Evolutionary conservation across 2,888 invertebrate species (phyloP).

Genomic region (Hirtodrosophila histrioides): DNA sequence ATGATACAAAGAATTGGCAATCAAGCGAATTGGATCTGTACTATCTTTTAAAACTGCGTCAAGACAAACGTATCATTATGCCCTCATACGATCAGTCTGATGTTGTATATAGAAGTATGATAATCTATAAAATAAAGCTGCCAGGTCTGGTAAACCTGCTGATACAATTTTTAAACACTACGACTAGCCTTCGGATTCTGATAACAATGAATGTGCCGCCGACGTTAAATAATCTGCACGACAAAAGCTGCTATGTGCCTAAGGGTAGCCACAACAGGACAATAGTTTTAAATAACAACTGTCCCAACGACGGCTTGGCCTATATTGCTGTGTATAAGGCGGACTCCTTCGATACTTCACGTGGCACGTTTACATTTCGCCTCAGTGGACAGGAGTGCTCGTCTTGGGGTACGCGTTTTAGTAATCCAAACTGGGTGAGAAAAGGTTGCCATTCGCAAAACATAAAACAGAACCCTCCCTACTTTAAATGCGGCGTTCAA

Average conservation of each 20-base stretch:
- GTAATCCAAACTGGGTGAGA: conserved; percentile 11
- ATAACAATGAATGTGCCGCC: conserved; percentile 32
- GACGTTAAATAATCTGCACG: not conserved
- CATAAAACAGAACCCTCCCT: rapidly evolving
- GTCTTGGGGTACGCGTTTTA: not conserved
- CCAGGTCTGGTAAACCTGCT: conserved; percentile 9
- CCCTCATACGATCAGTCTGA: conserved; percentile 3
- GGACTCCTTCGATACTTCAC: not conserved
- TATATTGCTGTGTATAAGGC: conserved; percentile 35
- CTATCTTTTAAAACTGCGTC: conserved; percentile 4
- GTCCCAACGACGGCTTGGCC: not conserved
- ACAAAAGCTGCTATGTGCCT: conserved; percentile 13
- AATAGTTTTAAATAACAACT: conserved; percentile 27
- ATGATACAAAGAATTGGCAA: not conserved
- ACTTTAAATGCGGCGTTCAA: conserved; percentile 3
- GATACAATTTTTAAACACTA: conserved; percentile 16
- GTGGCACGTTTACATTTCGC: conserved; percentile 16
- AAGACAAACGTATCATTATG: rapidly evolving
- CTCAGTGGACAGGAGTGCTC: conserved; percentile 22
- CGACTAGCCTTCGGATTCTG: conserved; percentile 17
- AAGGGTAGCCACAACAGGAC: not conserved
- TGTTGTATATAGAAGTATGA: conserved; percentile 6
- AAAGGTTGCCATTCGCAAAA: not conserved
- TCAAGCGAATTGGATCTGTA: not conserved
- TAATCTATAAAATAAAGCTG: conserved; percentile 26